Evolutionary conservation across 2,888 invertebrate genomes (phyloP).

Genomic region (Eumacrocentrus americanus): DNA sequence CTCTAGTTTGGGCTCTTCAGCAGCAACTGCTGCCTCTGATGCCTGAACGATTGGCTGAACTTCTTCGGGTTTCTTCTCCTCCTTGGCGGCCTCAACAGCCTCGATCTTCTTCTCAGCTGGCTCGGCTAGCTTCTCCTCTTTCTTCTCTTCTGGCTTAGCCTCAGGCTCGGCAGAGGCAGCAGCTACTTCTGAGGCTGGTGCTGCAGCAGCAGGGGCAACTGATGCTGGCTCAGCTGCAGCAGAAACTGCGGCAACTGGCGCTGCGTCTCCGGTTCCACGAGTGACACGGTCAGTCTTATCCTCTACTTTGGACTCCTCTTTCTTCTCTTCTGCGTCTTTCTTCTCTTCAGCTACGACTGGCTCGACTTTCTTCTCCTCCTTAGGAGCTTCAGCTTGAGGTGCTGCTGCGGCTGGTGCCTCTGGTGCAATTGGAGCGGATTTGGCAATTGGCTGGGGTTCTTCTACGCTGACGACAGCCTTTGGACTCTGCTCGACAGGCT

Average conservation of each 20-base stretch:
- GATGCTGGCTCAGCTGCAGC: slow-evolving; percentile 14
- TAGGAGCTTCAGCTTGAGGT: slow-evolving; percentile 31
- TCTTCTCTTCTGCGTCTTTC: slow-evolving; percentile 54
- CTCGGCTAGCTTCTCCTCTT: slow-evolving; percentile 11
- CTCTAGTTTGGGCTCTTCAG: background rate
- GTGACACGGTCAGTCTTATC: slow-evolving; percentile 53
- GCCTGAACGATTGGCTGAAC: slow-evolving; percentile 3
- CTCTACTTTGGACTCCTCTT: slow-evolving; percentile 53
- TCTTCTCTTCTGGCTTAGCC: background rate
- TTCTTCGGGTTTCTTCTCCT: slow-evolving; percentile 29
- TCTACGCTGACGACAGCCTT: slow-evolving; percentile 41
- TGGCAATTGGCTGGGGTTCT: slow-evolving; percentile 38
- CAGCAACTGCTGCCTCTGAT: background rate
- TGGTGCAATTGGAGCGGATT: slow-evolving; percentile 32
- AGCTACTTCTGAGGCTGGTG: slow-evolving; percentile 10
- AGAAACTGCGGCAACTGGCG: slow-evolving; percentile 32
- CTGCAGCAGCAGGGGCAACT: slow-evolving; percentile 45
- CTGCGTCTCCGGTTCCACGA: slow-evolving; percentile 50
- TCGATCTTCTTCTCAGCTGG: slow-evolving; percentile 18
- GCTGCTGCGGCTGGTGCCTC: slow-evolving; percentile 29
- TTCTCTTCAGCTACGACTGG: slow-evolving; percentile 39
- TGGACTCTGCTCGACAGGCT: slow-evolving; percentile 39
- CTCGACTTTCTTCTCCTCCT: slow-evolving; percentile 16
- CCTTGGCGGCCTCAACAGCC: slow-evolving; percentile 21
- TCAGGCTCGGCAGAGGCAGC: slow-evolving; percentile 12